Conservation (phyloP, 1,140 invertebrate species). For the Caerostris extrusa region DNA sequence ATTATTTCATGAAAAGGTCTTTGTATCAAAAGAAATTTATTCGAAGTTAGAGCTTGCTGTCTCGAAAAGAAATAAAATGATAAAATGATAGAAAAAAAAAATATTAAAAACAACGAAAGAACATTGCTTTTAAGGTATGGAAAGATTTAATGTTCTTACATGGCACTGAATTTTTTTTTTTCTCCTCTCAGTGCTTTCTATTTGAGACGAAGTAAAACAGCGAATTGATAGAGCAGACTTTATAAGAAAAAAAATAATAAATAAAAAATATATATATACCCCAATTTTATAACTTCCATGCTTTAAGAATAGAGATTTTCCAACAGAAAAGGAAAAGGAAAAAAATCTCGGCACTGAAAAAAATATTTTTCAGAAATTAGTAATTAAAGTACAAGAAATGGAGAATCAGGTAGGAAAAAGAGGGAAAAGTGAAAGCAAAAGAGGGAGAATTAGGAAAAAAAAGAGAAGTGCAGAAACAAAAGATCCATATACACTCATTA, state of each 20-base stretch:
- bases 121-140: conserved; percentile 49
- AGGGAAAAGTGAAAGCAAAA: neutral
- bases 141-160: conserved; percentile 41
- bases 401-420: neutral
- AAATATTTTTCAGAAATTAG: conserved; percentile 42
- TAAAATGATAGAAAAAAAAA: conserved; percentile 29
- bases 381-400: conserved; percentile 47
- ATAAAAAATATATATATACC: neutral
- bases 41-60: neutral
- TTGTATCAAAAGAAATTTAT: conserved; percentile 45
- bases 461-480: neutral
- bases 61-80: conserved; percentile 2
- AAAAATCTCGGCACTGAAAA: neutral
- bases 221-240: conserved; percentile 22
- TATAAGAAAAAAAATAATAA: neutral
- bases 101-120: conserved; percentile 30
- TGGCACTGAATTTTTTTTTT: neutral
- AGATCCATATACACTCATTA: conserved; percentile 58
- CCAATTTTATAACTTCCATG: conserved; percentile 43
- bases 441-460: neutral
- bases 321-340: neutral
- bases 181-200: neutral
- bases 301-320: conserved; percentile 6
- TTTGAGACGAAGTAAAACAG: neutral
- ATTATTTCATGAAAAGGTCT: conserved; percentile 14